Evolutionary conservation across 2,888 invertebrate species (phyloP).

Genomic region (Megamerina dolium): DNA sequence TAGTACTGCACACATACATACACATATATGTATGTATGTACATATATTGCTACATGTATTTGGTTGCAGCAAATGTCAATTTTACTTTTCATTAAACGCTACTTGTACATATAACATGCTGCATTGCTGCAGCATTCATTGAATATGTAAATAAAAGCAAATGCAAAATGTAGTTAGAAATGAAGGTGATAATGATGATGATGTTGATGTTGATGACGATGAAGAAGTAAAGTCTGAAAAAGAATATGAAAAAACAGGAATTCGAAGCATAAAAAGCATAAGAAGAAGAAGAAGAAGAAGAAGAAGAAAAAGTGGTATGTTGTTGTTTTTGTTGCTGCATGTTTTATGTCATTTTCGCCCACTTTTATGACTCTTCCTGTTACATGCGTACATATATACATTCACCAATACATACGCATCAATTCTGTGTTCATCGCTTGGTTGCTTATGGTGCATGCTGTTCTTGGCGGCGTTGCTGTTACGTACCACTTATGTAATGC

Average conservation of each 20-base stretch:
- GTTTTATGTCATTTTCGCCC: conserved; percentile 40
- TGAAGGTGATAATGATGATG: no score
- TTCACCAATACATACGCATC: not conserved
- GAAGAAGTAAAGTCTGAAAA: no score
- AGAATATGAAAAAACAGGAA: no score
- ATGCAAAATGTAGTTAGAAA: no score
- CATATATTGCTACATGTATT: no score
- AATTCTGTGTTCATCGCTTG: not conserved
- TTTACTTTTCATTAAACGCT: conserved; percentile 11
- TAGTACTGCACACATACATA: conserved; percentile 1
- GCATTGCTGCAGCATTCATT: no score
- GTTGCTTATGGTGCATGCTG: not conserved
- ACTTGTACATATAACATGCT: no score
- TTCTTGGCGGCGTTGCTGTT: not conserved
- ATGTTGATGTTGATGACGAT: no score
- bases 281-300: no score
- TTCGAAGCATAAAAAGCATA: no score
- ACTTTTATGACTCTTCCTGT: conserved; percentile 42
- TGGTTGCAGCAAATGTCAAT: conserved; percentile 1
- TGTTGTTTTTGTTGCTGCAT: not conserved
- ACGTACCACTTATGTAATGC: not conserved
- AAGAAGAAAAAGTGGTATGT: no score
- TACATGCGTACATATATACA: conserved; percentile 6
- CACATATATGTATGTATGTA: not conserved
- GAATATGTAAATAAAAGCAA: no score